These are phyloP conservation scores for Phrynocephalus versicolor DNA, from an alignment of 2,113 vertebrate species.

Conservation along the genomic window DNA sequence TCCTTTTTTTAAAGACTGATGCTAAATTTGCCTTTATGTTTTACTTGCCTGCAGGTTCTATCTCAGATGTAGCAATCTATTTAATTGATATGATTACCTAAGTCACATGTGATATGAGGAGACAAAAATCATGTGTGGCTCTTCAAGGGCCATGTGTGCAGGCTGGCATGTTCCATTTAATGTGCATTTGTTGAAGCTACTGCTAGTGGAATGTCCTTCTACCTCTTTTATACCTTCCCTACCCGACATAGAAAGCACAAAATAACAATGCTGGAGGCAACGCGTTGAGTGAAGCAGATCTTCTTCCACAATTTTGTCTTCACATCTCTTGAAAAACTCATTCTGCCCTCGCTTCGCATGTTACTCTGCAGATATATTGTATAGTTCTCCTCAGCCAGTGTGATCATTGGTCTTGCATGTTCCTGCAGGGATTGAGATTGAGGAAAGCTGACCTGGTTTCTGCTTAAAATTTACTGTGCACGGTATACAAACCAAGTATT, in stretches of 20 bases:
- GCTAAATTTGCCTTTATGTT: not conserved
- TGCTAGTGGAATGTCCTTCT: not conserved
- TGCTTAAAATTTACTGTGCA: no score
- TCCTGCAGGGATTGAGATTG: no score
- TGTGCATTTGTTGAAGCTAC: not conserved
- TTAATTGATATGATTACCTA: not conserved
- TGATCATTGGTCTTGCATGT: no score
- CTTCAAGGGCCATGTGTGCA: not conserved
- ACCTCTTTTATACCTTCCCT: not conserved
- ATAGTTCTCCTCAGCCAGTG: no score
- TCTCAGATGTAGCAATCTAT: not conserved
- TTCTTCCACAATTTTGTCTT: not conserved
- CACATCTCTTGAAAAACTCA: not conserved
- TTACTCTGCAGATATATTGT: no score
- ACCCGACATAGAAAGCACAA: not conserved
- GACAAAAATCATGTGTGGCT: not conserved
- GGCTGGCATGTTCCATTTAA: not conserved
- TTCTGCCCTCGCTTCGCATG: no score
- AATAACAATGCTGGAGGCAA: not conserved
- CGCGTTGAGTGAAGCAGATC: not conserved
- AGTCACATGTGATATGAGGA: not conserved
- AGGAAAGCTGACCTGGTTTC: no score
- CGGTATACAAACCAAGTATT: not conserved
- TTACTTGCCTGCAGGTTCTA: no score
- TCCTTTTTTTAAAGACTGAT: not conserved